Evolutionary conservation across 2,113 vertebrate species (phyloP).

Genomic region (Holacanthus passer): DNA sequence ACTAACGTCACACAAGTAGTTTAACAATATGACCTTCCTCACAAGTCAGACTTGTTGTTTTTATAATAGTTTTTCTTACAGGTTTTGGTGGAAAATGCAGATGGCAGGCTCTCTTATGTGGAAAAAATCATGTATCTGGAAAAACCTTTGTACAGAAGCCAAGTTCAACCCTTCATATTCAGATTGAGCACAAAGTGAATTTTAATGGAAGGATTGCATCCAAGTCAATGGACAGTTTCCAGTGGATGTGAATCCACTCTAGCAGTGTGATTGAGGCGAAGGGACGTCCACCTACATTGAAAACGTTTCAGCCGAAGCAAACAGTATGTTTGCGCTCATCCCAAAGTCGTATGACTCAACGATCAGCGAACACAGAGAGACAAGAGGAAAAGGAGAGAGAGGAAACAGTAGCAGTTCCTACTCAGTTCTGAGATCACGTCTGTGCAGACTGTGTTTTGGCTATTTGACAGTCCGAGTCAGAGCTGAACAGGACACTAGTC

Average conservation of each 20-base stretch:
- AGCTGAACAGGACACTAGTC: background rate
- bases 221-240: background rate
- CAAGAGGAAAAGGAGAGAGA: background rate
- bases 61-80: background rate
- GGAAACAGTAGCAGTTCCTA: background rate
- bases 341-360: background rate
- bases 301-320: conserved; percentile 6
- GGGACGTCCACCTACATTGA: background rate
- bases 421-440: background rate
- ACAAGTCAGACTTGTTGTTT: background rate
- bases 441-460: background rate
- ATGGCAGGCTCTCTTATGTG: too few species aligned
- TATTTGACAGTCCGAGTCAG: background rate
- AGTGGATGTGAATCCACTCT: background rate
- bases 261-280: background rate
- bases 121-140: too few species aligned
- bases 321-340: background rate
- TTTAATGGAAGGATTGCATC: background rate
- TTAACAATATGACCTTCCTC: background rate
- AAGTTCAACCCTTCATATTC: background rate
- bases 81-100: background rate
- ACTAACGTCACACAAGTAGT: too few species aligned
- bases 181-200: too few species aligned
- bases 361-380: background rate
- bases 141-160: too few species aligned